Percentiles rank a stretch among this genome's conserved stretches.
Conservation (phyloP, 2,113 vertebrate species). For the Bostrychus sinensis region DNA sequence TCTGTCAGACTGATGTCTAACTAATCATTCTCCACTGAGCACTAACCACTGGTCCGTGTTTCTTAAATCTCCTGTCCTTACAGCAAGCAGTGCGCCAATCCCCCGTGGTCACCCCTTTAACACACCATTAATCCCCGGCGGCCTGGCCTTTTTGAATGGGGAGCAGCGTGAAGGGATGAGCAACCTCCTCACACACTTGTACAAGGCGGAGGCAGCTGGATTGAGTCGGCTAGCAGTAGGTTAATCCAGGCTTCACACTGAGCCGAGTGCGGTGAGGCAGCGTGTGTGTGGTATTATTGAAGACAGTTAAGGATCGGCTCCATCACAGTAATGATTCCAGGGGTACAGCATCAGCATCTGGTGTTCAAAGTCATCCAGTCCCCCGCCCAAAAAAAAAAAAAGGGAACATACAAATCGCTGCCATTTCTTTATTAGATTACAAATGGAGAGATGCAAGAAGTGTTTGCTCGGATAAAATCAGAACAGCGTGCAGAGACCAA, state of each 20-base stretch:
- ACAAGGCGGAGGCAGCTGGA: constrained; percentile 55
- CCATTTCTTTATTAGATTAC: constrained; percentile 71
- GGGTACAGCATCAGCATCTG: constrained; percentile 73
- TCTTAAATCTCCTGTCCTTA: constrained; percentile 71
- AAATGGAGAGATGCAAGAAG: constrained; percentile 56
- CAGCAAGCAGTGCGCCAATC: constrained; percentile 65
- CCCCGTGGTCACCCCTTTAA: constrained; percentile 66
- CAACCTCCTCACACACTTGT: constrained; percentile 63
- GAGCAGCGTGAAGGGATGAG: constrained; percentile 69
- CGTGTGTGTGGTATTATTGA: constrained; percentile 49
- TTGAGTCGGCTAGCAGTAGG: constrained; percentile 68
- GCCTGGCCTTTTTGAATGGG: constrained; percentile 67
- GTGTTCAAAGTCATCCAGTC: constrained; percentile 74
- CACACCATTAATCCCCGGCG: constrained; percentile 70
- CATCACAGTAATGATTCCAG: constrained; percentile 64
- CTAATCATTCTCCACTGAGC: constrained; percentile 60
- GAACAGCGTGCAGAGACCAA: constrained; percentile 46
- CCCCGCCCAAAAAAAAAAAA: constrained; percentile 33
- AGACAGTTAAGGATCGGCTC: constrained; percentile 72
- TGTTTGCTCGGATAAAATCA: constrained; percentile 49
- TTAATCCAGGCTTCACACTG: constrained; percentile 67
- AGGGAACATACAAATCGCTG: constrained; percentile 64
- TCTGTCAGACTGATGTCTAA: constrained; percentile 43
- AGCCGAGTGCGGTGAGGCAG: constrained; percentile 25
- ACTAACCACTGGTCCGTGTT: constrained; percentile 63